Conservation (phyloP, 2,113 vertebrate genomes). For the Lophius piscatorius region DNA sequence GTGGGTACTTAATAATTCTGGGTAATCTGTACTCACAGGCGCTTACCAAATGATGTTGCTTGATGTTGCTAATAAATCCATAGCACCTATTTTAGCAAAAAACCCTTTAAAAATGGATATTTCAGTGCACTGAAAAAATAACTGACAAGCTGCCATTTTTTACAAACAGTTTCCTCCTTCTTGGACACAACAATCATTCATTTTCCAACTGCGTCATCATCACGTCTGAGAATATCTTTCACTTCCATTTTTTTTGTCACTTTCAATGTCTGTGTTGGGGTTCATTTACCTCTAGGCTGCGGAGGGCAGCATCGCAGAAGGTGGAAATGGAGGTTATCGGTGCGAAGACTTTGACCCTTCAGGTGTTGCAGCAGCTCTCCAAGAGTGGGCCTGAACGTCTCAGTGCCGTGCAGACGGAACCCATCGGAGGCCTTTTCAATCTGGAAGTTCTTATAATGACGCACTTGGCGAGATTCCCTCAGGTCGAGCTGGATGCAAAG, state of each 20-base stretch:
- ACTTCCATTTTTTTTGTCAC: not conserved
- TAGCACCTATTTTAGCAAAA: too few relatives aligned
- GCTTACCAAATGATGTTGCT: too few relatives aligned
- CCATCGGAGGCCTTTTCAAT: slow-evolving; percentile 84
- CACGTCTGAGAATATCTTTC: too few relatives aligned
- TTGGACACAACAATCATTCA: too few relatives aligned
- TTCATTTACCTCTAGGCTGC: slow-evolving; percentile 87
- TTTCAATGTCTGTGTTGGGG: not conserved
- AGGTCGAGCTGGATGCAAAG: slow-evolving; percentile 52
- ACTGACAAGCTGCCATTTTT: too few relatives aligned
- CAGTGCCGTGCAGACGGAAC: slow-evolving; percentile 87
- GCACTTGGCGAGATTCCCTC: slow-evolving; percentile 57
- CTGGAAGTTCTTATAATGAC: slow-evolving; percentile 97
- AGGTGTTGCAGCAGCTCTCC: slow-evolving; percentile 91
- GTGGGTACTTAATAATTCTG: too few relatives aligned
- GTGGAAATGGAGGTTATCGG: slow-evolving; percentile 94
- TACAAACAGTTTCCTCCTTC: not conserved
- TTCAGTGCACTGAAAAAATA: too few relatives aligned
- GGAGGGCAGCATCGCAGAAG: slow-evolving; percentile 92
- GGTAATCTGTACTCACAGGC: too few relatives aligned
- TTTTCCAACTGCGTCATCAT: too few relatives aligned
- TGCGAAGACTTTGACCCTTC: slow-evolving; percentile 89
- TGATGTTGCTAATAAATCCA: too few relatives aligned
- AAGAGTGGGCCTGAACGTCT: slow-evolving; percentile 80
- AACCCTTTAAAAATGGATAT: too few relatives aligned